phyloP scores from a whole-genome alignment of 2,888 invertebrate genomes.

The Leptopilina drosophilae region DNA sequence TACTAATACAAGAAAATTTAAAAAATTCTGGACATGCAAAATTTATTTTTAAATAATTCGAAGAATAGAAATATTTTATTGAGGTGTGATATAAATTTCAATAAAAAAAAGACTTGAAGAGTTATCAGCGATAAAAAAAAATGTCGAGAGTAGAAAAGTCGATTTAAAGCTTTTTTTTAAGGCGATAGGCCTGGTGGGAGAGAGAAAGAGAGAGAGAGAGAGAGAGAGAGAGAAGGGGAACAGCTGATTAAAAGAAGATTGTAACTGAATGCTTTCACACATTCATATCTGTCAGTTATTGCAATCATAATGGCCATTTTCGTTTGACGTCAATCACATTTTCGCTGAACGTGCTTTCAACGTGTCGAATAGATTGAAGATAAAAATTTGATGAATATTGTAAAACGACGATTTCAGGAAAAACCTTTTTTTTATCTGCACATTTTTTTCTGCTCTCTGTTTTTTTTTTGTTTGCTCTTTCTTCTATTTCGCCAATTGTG shows the following conservation, averaged over 20 bases:
- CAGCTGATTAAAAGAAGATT: constrained; percentile 18
- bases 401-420: not conserved
- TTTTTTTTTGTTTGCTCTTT: not conserved
- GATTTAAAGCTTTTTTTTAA: constrained; percentile 9
- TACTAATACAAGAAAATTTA: too few relatives aligned
- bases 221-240: too few relatives aligned
- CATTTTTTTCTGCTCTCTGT: too few relatives aligned
- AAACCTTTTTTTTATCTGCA: not conserved
- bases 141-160: constrained; percentile 11
- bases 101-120: constrained; percentile 2
- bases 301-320: constrained; percentile 14
- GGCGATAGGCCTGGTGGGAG: too few relatives aligned
- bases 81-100: not conserved
- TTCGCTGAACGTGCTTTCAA: constrained; percentile 15
- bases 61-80: not conserved
- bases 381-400: constrained; percentile 26
- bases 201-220: too few relatives aligned
- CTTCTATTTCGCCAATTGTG: not conserved
- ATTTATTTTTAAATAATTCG: not conserved
- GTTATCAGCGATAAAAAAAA: not conserved
- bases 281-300: constrained; percentile 15
- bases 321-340: constrained; percentile 26
- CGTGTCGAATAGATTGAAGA: constrained; percentile 9
- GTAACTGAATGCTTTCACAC: constrained; percentile 19
- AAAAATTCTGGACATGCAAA: not conserved